phyloP scores from a whole-genome alignment of 2,113 vertebrate genomes.

The Odocoileus virginianus region DNA sequence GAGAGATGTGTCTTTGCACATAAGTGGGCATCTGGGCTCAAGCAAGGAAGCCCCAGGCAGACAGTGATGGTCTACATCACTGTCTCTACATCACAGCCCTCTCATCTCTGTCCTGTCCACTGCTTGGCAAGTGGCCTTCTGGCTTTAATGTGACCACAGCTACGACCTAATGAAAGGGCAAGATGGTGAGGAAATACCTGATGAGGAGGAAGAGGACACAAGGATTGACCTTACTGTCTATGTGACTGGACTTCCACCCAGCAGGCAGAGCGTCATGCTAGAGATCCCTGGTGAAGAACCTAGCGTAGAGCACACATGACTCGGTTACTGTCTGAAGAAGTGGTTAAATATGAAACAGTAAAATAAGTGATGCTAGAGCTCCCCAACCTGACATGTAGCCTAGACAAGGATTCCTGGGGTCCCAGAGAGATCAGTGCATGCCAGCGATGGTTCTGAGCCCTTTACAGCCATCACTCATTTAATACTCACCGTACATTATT shows the following conservation, averaged over 20 bases:
- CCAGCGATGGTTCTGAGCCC: background rate
- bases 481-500: background rate
- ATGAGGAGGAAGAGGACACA: background rate
- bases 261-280: background rate
- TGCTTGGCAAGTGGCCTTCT: background rate
- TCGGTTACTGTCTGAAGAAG: background rate
- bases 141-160: background rate
- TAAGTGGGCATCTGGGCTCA: background rate
- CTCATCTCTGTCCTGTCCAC: background rate
- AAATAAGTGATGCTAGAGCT: background rate
- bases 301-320: accelerated
- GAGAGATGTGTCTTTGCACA: background rate
- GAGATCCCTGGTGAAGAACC: background rate
- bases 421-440: accelerated
- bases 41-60: background rate
- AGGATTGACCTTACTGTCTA: too few relatives aligned
- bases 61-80: accelerated
- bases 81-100: too few relatives aligned
- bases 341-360: background rate
- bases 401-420: background rate
- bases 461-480: background rate
- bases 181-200: background rate
- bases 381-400: too few relatives aligned
- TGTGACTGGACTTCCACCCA: background rate
- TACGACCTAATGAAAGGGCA: background rate